Evolutionary conservation across 1,140 invertebrate genomes (phyloP).

Genomic region (Philaenus spumarius): DNA sequence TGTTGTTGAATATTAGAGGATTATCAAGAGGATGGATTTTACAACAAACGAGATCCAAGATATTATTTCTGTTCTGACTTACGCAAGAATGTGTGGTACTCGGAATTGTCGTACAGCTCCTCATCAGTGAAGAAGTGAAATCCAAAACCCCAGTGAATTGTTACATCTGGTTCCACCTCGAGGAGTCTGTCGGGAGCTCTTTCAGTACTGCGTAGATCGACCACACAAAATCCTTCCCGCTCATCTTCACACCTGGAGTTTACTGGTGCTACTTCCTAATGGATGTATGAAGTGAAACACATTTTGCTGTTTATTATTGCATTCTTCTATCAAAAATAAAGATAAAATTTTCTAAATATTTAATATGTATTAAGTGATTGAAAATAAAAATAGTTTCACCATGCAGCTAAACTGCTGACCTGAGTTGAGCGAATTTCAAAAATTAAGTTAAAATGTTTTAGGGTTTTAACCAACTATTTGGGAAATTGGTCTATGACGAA

Average conservation of each 20-base stretch:
- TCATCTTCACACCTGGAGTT: neutral
- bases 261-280: neutral
- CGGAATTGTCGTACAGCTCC: slow-evolving; percentile 6
- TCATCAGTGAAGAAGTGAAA: slow-evolving; percentile 10
- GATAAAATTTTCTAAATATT: neutral
- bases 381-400: neutral
- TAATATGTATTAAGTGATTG: neutral
- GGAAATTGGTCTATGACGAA: no score
- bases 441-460: no score
- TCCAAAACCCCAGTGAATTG: slow-evolving; percentile 2
- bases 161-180: neutral
- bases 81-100: slow-evolving; percentile 16
- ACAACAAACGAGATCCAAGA: no score
- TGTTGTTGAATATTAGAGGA: no score
- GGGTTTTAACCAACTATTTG: no score
- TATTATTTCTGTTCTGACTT: slow-evolving; percentile 1
- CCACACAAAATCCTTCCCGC: neutral
- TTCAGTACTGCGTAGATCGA: neutral
- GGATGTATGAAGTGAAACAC: no score
- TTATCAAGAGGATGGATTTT: no score
- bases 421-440: no score
- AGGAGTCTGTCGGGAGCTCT: neutral
- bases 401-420: no score
- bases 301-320: no score
- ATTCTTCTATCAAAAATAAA: no score